Evolutionary conservation across 2,113 vertebrate genomes (phyloP), one percentile per base, ranked within the genome.

Genomic region (Coryphaenoides rupestris): DNA sequence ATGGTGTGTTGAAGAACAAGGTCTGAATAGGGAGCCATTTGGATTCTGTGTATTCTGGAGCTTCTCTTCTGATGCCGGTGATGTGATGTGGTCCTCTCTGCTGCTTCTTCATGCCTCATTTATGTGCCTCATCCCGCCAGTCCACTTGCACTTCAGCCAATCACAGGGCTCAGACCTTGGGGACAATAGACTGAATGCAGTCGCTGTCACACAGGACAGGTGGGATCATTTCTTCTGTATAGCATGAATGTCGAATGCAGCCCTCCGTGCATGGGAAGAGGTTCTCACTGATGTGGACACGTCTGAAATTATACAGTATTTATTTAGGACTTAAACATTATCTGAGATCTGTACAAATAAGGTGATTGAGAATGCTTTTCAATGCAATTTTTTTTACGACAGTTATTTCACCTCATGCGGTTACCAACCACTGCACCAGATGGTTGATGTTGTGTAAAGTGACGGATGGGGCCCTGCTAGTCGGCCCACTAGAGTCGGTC

Each of bases 1-100:
- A 83, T 55, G 68, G 65, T 85, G 80, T 89, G 87, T 33, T 91
- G 87, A 46, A 86, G 74, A 54, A 68, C 24, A 55, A 91, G 82
- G 64, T 87, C 82, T 19, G 77, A 59, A 58, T 90, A 90, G 21
- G 68, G 74, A 77, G 87, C 57, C 89, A 91, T 90, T 46, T 66
- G 16, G n/a, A 64, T 63, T 54, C 64, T 70, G 14, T 53, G 26
- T 22, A 57, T 50, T 19, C 60, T 28, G 19, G 14, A 22, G 62
- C 56, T 46, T 2, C 22, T 24, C 21, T 45, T 22, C 12, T 28
- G 6, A 13, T 10, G 19, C 45, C 13, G 56, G 23, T 52, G 24
- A 15, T 59, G 55, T 62, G 24, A 15, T 59, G 55, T 62, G 60
- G 54, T 1, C 55, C 54, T 73, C 58, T 78, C 40, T 65, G 67